Evolutionary conservation across 1,140 invertebrate genomes (phyloP).

Genomic region (Euura lappo): DNA sequence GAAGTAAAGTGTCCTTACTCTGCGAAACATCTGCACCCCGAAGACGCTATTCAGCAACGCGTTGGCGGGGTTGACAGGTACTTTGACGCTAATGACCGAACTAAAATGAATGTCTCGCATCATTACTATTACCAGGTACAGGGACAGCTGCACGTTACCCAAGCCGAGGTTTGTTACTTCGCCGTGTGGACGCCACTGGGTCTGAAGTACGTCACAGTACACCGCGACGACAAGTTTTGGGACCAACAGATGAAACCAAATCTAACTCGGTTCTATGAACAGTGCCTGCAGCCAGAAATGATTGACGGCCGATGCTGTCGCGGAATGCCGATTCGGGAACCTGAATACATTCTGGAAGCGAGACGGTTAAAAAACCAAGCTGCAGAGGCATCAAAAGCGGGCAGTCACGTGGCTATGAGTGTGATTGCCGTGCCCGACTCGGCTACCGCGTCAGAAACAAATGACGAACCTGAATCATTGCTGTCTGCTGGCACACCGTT

Average conservation of each 20-base stretch:
- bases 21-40: conserved; percentile 17
- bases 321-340: conserved; percentile 27
- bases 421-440: too few species aligned
- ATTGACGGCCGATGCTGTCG: conserved; percentile 26
- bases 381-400: too few species aligned
- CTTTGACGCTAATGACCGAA: too few species aligned
- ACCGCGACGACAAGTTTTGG: conserved; percentile 24
- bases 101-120: too few species aligned
- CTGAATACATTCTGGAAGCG: conserved; percentile 22
- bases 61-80: too few species aligned
- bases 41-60: too few species aligned
- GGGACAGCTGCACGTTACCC: conserved; percentile 18
- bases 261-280: conserved; percentile 24
- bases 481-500: too few species aligned
- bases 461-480: too few species aligned
- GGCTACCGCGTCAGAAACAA: too few species aligned
- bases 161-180: conserved; percentile 6
- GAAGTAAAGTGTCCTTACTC: conserved; percentile 47
- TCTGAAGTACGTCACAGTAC: conserved; percentile 16
- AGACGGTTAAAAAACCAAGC: not conserved
- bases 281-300: conserved; percentile 29
- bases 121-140: not conserved
- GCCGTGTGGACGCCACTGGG: conserved; percentile 16
- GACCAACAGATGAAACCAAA: conserved; percentile 18
- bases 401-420: too few species aligned